Percentiles rank a stretch among this genome's conserved stretches.
phyloP scores from a whole-genome alignment of 2,113 vertebrate genomes.

The Pseudorectes ferrugineus region DNA sequence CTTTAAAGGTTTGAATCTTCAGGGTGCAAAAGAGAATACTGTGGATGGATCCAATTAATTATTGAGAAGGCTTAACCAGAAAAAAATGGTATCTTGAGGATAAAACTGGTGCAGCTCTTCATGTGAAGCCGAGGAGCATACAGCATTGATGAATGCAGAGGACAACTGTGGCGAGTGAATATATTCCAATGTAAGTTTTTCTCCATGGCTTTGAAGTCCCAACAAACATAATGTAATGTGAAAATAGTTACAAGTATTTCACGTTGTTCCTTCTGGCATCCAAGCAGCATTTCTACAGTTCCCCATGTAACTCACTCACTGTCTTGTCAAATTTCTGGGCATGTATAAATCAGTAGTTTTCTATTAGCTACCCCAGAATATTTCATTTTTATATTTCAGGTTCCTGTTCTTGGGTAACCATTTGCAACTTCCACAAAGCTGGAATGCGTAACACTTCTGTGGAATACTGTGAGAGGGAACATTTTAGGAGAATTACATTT shows the following conservation, averaged over 20 bases:
- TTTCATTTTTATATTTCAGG: background rate
- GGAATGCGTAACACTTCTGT: rapidly evolving
- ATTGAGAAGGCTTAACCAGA: background rate
- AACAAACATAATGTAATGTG: background rate
- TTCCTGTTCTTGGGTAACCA: background rate
- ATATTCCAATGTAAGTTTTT: background rate
- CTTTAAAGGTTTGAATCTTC: background rate
- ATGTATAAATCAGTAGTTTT: background rate
- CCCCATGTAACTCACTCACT: rapidly evolving
- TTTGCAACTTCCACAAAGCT: background rate
- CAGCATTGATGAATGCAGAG: background rate
- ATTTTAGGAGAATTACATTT: background rate
- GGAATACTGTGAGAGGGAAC: background rate
- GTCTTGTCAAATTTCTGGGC: background rate
- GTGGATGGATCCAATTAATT: background rate
- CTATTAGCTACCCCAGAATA: background rate
- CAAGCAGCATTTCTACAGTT: background rate
- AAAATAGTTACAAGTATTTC: background rate
- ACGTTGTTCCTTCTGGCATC: background rate
- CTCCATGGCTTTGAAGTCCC: background rate
- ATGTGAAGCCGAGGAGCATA: rapidly evolving
- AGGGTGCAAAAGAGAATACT: background rate
- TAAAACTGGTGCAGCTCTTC: background rate
- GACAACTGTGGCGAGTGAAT: background rate
- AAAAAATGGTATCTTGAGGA: background rate